phyloP scores from a whole-genome alignment of 2,888 invertebrate species.

The Dolichopus griseipennis region DNA sequence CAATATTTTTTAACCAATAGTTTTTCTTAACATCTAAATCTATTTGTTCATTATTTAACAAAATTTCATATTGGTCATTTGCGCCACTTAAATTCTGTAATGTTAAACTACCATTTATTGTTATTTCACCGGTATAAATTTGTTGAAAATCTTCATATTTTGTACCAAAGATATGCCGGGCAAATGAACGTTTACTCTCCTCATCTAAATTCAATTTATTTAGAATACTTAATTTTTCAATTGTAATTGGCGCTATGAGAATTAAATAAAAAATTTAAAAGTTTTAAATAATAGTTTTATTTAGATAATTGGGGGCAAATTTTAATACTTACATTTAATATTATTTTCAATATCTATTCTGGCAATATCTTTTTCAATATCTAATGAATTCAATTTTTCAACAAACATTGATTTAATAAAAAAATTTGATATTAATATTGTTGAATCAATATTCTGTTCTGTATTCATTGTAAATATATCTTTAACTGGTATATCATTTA shows the following conservation, averaged over 20 bases:
- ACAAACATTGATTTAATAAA: conserved; percentile 28
- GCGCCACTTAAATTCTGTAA: conserved; percentile 28
- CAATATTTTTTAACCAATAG: conserved; percentile 27
- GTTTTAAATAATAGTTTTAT: too few relatives aligned
- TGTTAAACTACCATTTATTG: conserved; percentile 32
- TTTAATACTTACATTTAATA: conserved; percentile 28
- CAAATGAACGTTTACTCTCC: conserved; percentile 17
- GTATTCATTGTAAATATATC: conserved; percentile 10
- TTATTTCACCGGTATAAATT: conserved; percentile 32
- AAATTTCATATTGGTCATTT: conserved; percentile 20
- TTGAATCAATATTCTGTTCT: conserved; percentile 30
- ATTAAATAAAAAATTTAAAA: too few relatives aligned
- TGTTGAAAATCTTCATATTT: conserved; percentile 28
- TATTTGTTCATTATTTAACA: conserved; percentile 21
- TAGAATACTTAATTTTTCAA: conserved; percentile 29
- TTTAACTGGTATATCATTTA: not conserved
- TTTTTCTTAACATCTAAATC: conserved; percentile 23
- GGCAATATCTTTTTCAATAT: conserved; percentile 34
- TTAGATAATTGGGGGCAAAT: too few relatives aligned
- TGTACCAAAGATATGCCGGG: conserved; percentile 23
- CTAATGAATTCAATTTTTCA: conserved; percentile 30
- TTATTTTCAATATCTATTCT: conserved; percentile 28
- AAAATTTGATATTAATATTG: conserved; percentile 31
- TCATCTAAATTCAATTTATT: conserved; percentile 28
- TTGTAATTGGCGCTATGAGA: conserved; percentile 32